Conservation (phyloP, 2,888 invertebrate genomes). For the Pseudanteris insignis region DNA sequence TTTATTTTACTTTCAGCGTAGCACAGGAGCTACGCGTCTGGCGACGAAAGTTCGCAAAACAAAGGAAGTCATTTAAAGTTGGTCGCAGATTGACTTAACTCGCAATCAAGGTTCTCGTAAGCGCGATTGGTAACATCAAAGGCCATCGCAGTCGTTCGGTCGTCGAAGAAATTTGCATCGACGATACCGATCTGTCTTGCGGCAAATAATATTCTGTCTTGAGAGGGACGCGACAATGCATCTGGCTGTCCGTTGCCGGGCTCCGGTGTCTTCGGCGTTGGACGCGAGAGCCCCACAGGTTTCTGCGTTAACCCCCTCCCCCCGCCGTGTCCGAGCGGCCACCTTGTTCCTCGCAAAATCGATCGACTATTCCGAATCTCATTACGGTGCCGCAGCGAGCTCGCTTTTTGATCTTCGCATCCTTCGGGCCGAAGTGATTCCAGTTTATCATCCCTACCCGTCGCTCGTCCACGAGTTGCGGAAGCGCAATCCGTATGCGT, state of each 20-base stretch:
- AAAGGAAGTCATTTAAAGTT: constrained; percentile 40
- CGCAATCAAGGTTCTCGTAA: constrained; percentile 6
- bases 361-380: constrained; percentile 43
- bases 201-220: constrained; percentile 14
- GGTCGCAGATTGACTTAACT: not conserved
- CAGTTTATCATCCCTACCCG: constrained; percentile 42
- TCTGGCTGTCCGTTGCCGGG: not conserved
- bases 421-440: constrained; percentile 32
- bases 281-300: constrained; percentile 2
- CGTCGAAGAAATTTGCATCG: constrained; percentile 5
- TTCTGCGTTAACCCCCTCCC: constrained; percentile 1
- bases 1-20: no score
- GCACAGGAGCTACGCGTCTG: no score
- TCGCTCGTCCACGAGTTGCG: constrained; percentile 16
- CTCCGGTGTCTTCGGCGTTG: not conserved
- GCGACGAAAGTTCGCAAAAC: constrained; percentile 30
- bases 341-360: constrained; percentile 34
- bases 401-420: constrained; percentile 40
- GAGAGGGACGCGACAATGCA: constrained; percentile 11
- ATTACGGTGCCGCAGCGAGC: constrained; percentile 28
- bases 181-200: constrained; percentile 10
- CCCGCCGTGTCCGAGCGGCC: not conserved
- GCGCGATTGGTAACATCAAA: constrained; percentile 5
- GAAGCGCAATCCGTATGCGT: constrained; percentile 31
- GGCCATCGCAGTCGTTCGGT: not conserved